A percentile compares a stretch with the other conserved stretches of the same genome.
Conservation (phyloP, 2,797 vertebrate species). For the Falco concolor region DNA sequence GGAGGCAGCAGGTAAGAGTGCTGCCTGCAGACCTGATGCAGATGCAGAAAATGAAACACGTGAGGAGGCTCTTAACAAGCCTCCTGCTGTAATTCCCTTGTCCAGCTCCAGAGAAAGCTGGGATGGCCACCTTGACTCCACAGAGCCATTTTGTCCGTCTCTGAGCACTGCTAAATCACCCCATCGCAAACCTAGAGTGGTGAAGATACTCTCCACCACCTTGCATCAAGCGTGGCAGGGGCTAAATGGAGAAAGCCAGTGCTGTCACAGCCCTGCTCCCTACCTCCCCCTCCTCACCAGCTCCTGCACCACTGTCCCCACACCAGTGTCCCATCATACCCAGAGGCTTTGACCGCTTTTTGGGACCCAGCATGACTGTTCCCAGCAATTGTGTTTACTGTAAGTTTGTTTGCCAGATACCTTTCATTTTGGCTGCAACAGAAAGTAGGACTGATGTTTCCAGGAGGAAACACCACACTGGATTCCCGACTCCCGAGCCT, state of each 20-base stretch:
- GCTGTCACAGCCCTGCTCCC: neutral
- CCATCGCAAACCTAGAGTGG: neutral
- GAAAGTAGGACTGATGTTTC: neutral
- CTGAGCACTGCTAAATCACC: neutral
- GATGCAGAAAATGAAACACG: neutral
- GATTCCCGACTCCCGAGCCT: neutral
- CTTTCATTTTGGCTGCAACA: neutral
- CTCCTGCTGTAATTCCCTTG: neutral
- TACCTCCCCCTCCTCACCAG: neutral
- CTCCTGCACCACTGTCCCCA: fast-evolving
- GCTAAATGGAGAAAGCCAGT: neutral
- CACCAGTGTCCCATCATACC: neutral
- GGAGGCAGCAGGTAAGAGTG: neutral
- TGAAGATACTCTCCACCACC: neutral
- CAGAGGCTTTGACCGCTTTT: neutral
- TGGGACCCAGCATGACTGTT: neutral
- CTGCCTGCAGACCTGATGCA: neutral
- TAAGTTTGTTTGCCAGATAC: neutral
- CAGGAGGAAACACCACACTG: neutral
- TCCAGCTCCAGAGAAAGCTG: neutral
- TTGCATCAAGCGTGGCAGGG: neutral
- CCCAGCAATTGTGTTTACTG: neutral
- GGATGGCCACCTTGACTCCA: fast-evolving
- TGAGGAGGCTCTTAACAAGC: neutral
- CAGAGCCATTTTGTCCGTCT: neutral